Conservation (phyloP, 1,140 invertebrate genomes). For the Dryas iulia region DNA sequence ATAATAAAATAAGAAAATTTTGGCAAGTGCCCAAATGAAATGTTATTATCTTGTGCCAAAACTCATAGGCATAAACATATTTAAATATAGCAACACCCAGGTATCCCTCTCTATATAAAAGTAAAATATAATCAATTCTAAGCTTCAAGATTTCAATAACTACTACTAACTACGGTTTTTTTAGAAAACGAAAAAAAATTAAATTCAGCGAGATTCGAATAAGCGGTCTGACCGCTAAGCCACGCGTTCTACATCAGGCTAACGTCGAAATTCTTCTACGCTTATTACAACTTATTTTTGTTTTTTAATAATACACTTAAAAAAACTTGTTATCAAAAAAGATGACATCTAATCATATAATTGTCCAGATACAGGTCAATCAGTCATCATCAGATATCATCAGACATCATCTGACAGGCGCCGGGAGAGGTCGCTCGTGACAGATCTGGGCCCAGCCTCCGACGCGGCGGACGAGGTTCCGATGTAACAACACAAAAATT, state of each 20-base stretch:
- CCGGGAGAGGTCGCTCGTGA: too few relatives aligned
- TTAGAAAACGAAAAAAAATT: neutral
- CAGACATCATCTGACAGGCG: constrained; percentile 18
- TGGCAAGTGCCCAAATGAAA: constrained; percentile 7
- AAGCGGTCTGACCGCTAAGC: too few relatives aligned
- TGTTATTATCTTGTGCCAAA: constrained; percentile 11
- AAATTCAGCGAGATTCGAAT: too few relatives aligned
- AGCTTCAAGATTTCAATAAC: too few relatives aligned
- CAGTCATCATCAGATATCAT: constrained; percentile 42
- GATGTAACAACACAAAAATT: constrained; percentile 56
- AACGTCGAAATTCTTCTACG: too few relatives aligned
- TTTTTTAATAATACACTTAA: too few relatives aligned
- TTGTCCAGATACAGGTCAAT: constrained; percentile 49
- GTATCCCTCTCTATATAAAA: neutral
- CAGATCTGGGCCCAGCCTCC: neutral
- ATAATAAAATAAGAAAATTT: constrained; percentile 5
- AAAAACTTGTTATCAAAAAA: too few relatives aligned
- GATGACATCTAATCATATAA: neutral
- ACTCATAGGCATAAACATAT: neutral
- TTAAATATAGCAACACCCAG: neutral
- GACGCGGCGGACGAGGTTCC: constrained; percentile 37
- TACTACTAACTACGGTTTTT: too few relatives aligned
- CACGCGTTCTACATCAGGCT: too few relatives aligned
- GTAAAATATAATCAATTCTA: too few relatives aligned
- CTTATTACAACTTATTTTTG: too few relatives aligned